Base-by-base conservation (phyloP, 2,797 vertebrate species). In the Lepidocolaptes lacrymiger region DNA sequence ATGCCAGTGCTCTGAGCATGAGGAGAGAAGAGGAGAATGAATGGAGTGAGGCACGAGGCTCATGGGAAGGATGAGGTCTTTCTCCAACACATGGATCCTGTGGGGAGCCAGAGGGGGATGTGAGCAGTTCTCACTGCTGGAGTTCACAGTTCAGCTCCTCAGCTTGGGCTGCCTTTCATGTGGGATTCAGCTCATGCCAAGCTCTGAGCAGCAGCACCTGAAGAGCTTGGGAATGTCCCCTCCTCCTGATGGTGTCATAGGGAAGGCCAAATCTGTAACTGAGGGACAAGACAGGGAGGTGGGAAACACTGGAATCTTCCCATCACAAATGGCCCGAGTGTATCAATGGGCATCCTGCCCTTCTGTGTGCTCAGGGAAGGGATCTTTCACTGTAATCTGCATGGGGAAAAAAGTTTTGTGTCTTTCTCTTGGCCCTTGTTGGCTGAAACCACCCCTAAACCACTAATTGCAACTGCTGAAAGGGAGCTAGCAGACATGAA, bases 371-470 rank as follows among this genome's bases (percentile, higher is more conserved):
- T 64, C 7, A 5, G 23, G 49, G 34, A 73, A 54, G 32, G 43
- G 43, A 87, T 24, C 34, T 80, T 39, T 34, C 74, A 67, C 26
- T 1, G 1, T 49, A 32, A 49, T 67, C 68, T 85, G 34, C 28
- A 51, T 37, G 17, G 13, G 10, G 3, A 34, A 41, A 58, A 30
- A 23, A 6, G 14, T 34, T 34, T 34, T 5, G 1, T 54, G 52
- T 36, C 36, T 63, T 85, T n/a, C 37, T 69, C 86, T 91, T 73
- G 55, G 59, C 36, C 75, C 1, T 0, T 8, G 21, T 64, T 95
- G 69, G 44, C 41, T 83, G 73, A 93, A 95, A 80, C 56, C 64
- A 43, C 56, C 41, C 72, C 26, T 71, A 92, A 94, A 74, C 73
- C 64, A 68, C 82, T 85, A 75, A 93, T 30, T 90, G 46, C 73